phyloP scores from a whole-genome alignment of 2,888 invertebrate species.

The Xylocampa areola region DNA sequence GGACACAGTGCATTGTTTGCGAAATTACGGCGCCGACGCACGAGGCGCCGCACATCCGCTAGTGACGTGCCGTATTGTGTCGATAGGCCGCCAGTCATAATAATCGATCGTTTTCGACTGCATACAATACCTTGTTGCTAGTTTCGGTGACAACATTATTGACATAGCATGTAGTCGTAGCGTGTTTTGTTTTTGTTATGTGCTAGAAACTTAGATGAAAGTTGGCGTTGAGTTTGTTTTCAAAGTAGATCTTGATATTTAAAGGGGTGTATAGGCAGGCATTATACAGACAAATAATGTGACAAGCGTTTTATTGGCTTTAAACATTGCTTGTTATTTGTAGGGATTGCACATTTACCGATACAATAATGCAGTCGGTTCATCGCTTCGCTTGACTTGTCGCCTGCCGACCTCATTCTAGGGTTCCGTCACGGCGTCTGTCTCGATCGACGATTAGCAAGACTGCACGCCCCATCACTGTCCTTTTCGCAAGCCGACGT shows the following conservation, averaged over 20 bases:
- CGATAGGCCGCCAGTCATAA: conserved; percentile 72
- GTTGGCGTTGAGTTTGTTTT: conserved; percentile 17
- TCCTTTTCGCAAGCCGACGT: conserved; percentile 67
- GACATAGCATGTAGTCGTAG: conserved; percentile 31
- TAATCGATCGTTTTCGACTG: conserved; percentile 68
- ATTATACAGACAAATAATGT: conserved; percentile 30
- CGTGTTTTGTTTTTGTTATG: conserved; percentile 49
- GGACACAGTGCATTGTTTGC: conserved; percentile 82
- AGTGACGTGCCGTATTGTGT: conserved; percentile 75
- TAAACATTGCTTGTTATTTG: conserved; percentile 57
- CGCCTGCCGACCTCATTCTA: conserved; percentile 76
- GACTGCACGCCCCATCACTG: conserved; percentile 80
- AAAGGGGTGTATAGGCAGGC: conserved; percentile 33
- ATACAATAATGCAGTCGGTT: conserved; percentile 66
- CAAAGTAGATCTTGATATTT: conserved; percentile 17
- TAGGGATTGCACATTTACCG: conserved; percentile 71
- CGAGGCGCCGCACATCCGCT: conserved; percentile 81
- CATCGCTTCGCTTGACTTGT: conserved; percentile 70
- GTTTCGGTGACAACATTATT: conserved; percentile 59
- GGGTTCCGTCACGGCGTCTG: conserved; percentile 74
- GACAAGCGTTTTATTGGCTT: conserved; percentile 39
- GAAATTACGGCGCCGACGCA: conserved; percentile 79
- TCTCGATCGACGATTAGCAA: conserved; percentile 75
- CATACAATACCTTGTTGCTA: conserved; percentile 63
- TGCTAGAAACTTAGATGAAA: conserved; percentile 32